Evolutionary conservation across 2,888 invertebrate genomes (phyloP).

Genomic region (Tenthredo amoena): DNA sequence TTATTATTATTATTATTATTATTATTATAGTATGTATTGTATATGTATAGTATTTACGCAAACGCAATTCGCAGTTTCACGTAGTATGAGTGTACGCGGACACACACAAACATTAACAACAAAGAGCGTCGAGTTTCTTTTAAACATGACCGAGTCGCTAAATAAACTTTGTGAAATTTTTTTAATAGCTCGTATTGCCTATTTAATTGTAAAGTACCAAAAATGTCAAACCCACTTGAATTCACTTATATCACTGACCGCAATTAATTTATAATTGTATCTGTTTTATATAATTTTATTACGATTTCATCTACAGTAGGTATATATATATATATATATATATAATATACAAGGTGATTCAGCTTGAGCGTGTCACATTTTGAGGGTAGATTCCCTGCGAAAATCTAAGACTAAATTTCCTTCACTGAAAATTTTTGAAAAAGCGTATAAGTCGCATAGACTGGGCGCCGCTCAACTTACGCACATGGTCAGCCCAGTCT

Average conservation of each 20-base stretch:
- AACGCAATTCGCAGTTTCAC: neutral
- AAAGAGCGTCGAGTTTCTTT: neutral
- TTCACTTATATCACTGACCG: conserved; percentile 6
- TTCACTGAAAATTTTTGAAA: no score
- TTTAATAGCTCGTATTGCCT: conserved; percentile 68
- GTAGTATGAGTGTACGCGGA: neutral
- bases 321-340: no score
- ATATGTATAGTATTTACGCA: neutral
- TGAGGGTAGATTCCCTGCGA: no score
- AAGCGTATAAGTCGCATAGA: no score
- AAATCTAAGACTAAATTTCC: no score
- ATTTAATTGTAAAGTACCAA: conserved; percentile 71
- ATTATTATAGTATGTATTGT: neutral
- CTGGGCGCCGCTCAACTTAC: no score
- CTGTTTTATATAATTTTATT: neutral
- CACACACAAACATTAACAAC: neutral
- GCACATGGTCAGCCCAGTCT: no score
- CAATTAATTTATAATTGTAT: conserved; percentile 32
- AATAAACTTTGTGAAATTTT: conserved; percentile 72
- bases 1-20: neutral
- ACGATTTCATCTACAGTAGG: neutral
- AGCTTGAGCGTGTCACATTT: no score
- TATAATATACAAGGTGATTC: no score
- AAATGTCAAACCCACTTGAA: conserved; percentile 62
- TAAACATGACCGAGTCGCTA: conserved; percentile 14